Percentiles rank a stretch among this genome's conserved stretches.
phyloP scores from a whole-genome alignment of 2,888 invertebrate genomes.

The Coelinius sp. region DNA sequence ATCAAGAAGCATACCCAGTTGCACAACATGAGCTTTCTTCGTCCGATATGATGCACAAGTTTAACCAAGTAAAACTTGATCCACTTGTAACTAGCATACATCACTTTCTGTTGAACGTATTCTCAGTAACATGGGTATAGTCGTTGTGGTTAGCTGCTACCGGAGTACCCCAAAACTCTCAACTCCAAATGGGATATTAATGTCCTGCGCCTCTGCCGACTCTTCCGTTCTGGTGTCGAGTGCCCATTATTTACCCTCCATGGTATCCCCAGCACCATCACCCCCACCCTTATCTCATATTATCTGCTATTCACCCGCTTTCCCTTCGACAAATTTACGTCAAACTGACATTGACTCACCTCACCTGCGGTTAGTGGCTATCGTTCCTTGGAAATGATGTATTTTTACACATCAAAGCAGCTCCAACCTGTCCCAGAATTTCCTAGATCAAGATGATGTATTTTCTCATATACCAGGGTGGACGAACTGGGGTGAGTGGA shows the following conservation, averaged over 20 bases:
- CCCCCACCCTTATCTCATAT: background rate
- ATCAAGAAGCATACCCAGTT: constrained; percentile 26
- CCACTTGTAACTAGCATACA: constrained; percentile 18
- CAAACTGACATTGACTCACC: background rate
- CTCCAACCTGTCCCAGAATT: too few relatives aligned
- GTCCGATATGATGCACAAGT: constrained; percentile 21
- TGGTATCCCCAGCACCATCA: constrained; percentile 33
- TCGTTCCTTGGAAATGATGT: background rate
- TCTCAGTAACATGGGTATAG: constrained; percentile 22
- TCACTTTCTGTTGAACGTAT: constrained; percentile 17
- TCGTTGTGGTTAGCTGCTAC: constrained; percentile 37
- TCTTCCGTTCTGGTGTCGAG: constrained; percentile 31
- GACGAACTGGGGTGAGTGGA: background rate
- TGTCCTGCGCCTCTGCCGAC: constrained; percentile 49
- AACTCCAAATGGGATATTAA: constrained; percentile 67
- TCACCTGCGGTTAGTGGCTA: background rate
- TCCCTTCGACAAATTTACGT: background rate
- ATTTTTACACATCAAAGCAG: too few relatives aligned
- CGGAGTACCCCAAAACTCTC: constrained; percentile 59
- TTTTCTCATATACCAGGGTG: background rate
- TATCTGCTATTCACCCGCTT: background rate
- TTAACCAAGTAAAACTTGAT: constrained; percentile 29
- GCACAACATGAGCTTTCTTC: constrained; percentile 16
- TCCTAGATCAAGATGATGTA: too few relatives aligned
- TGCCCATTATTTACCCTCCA: constrained; percentile 40